phyloP scores from a whole-genome alignment of 2,113 vertebrate genomes.

The Albula glossodonta region DNA sequence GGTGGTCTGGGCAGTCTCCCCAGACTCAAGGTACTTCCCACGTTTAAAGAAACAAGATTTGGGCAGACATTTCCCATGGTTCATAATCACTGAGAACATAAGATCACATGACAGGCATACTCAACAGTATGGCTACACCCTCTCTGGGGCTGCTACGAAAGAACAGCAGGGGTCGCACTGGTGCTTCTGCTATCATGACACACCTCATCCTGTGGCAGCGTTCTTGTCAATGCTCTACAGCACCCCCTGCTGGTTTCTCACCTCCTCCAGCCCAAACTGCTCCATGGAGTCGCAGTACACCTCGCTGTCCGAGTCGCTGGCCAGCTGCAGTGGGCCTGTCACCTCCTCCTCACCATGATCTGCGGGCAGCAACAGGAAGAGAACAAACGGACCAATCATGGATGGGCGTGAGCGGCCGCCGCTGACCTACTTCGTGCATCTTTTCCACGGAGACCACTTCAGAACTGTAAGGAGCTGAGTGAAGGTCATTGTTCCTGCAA shows the following conservation, averaged over 20 bases:
- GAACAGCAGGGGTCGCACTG: not conserved
- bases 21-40: not conserved
- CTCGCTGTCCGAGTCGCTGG: constrained; percentile 86
- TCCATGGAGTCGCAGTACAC: constrained; percentile 93
- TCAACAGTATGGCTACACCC: not conserved
- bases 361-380: constrained; percentile 15
- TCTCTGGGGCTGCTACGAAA: not conserved
- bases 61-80: no score
- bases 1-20: not conserved
- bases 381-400: not conserved
- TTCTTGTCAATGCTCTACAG: not conserved
- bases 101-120: not conserved
- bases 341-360: constrained; percentile 70
- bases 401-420: not conserved
- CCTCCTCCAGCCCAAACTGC: constrained; percentile 85
- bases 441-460: not conserved
- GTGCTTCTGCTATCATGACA: not conserved
- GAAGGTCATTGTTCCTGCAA: not conserved
- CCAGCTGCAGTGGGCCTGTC: constrained; percentile 71
- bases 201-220: constrained; percentile 19
- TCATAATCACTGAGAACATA: not conserved
- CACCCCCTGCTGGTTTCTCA: constrained; percentile 45
- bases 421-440: not conserved
- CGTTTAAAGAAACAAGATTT: not conserved
- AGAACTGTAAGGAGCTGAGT: not conserved